Percentiles rank a stretch among this genome's conserved stretches.
Conservation (phyloP, 2,113 vertebrate genomes). For the Trinectes maculatus region DNA sequence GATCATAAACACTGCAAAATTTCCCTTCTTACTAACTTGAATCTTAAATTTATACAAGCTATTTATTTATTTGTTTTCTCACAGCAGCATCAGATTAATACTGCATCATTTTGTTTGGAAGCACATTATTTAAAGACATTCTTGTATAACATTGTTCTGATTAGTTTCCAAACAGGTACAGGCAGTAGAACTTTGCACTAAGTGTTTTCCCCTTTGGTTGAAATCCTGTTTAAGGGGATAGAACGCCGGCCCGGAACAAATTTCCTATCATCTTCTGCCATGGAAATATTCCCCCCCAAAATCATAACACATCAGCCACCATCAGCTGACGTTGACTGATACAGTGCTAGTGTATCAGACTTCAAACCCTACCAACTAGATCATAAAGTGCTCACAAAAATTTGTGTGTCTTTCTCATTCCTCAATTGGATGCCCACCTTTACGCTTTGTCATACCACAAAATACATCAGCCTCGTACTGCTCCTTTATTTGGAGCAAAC, state of each 20-base stretch:
- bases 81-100: not conserved
- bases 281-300: slow-evolving; percentile 1
- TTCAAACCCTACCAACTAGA: slow-evolving; percentile 11
- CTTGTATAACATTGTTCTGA: not conserved
- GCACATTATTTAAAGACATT: not conserved
- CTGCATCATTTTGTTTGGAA: slow-evolving; percentile 16
- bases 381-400: slow-evolving; percentile 74
- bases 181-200: not conserved
- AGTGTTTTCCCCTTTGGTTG: slow-evolving; percentile 11
- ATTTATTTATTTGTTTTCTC: slow-evolving; percentile 8
- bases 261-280: slow-evolving; percentile 28
- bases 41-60: slow-evolving; percentile 32
- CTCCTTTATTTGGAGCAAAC: slow-evolving; percentile 9
- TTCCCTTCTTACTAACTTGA: slow-evolving; percentile 27
- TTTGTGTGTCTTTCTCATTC: slow-evolving; percentile 22
- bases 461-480: slow-evolving; percentile 34
- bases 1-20: slow-evolving; percentile 39
- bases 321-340: slow-evolving; percentile 1
- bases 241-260: slow-evolving; percentile 25
- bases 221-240: slow-evolving; percentile 16
- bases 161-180: slow-evolving; percentile 2
- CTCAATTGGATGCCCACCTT: slow-evolving; percentile 20
- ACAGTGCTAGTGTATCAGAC: slow-evolving; percentile 21
- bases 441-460: slow-evolving; percentile 13
- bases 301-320: not conserved